Evolutionary conservation across 2,888 invertebrate species (phyloP), one percentile per base, ranked within the genome.

Genomic region (Dione vanillae): DNA sequence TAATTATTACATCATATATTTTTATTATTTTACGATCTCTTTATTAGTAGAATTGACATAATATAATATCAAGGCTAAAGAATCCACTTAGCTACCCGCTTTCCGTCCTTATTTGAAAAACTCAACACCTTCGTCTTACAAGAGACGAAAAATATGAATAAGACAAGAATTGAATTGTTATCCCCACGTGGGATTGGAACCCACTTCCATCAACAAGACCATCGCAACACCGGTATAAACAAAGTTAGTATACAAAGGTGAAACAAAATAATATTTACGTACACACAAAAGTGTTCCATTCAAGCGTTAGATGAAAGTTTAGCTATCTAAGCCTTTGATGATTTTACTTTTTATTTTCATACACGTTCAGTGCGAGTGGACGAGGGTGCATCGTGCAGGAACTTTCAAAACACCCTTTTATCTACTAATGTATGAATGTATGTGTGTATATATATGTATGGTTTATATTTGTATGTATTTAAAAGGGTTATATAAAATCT

Each of bases 291-390:
- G 16, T 40, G 37, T 40, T 56, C 6, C 56, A 56, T 37, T 56
- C 56, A 56, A 56, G 16, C 56, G 56, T 40, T 56, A 56, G 37
- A 56, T 56, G 56, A 37, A 56, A 56, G 37, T 56, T 56, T 56
- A 56, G 56, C 37, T 56, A 56, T 56, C 56, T 56, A 37, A 37
- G 56, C 56, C 35, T 56, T 56, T 56, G 56, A 56, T 37, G 54
- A 37, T 56, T 40, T 54, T 56, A 37, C 16, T 56, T 54, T 54
- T 54, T n/a, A 9, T 54, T 54, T 54, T 54, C 35, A 35, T 54
- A 54, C 54, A 11, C 56, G 37, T 56, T 16, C 56, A 40, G 56
- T 37, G 56, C 16, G 56, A 56, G 56, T 56, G 56, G 56, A 56
- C 56, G 56, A 56, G 56, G 56, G 56, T 56, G 56, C 56, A 37